Evolutionary conservation across 2,113 vertebrate species (phyloP).

Genomic region (Epinephelus lanceolatus): DNA sequence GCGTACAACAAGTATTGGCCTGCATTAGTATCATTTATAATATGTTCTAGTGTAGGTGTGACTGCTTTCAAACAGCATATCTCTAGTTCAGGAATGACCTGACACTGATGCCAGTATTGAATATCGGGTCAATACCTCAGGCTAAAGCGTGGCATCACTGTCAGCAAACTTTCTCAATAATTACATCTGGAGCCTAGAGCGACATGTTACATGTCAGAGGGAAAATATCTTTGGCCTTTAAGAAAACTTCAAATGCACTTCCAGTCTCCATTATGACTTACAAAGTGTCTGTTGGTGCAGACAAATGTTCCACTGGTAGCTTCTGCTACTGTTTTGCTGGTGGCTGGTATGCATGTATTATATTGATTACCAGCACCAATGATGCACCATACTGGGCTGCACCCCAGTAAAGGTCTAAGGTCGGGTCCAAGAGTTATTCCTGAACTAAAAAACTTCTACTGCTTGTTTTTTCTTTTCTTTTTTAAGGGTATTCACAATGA

Average conservation of each 20-base stretch:
- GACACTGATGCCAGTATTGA: slow-evolving; percentile 15
- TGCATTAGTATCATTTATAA: no score
- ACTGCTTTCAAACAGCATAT: slow-evolving; percentile 3
- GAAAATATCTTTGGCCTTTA: neutral
- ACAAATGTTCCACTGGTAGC: neutral
- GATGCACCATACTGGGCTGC: neutral
- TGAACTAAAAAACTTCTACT: neutral
- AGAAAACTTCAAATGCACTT: neutral
- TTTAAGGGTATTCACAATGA: neutral
- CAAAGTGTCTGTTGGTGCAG: neutral
- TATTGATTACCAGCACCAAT: neutral
- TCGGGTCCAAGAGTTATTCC: neutral
- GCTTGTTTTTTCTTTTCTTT: neutral
- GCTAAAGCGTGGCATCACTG: slow-evolving; percentile 13
- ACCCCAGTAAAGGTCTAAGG: neutral
- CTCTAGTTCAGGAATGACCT: slow-evolving; percentile 15
- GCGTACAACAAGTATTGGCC: no score
- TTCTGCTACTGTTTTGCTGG: slow-evolving; percentile 6
- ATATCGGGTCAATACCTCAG: neutral
- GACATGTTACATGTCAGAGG: neutral
- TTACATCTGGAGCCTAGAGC: neutral
- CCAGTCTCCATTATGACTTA: neutral
- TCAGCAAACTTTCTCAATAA: slow-evolving; percentile 7
- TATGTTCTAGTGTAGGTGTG: neutral
- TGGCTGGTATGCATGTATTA: neutral